A percentile compares a stretch with the other conserved stretches of the same genome.
These are phyloP conservation scores for Vireo griseus DNA, from an alignment of 2,797 vertebrate genomes.

Conservation along the genomic window DNA sequence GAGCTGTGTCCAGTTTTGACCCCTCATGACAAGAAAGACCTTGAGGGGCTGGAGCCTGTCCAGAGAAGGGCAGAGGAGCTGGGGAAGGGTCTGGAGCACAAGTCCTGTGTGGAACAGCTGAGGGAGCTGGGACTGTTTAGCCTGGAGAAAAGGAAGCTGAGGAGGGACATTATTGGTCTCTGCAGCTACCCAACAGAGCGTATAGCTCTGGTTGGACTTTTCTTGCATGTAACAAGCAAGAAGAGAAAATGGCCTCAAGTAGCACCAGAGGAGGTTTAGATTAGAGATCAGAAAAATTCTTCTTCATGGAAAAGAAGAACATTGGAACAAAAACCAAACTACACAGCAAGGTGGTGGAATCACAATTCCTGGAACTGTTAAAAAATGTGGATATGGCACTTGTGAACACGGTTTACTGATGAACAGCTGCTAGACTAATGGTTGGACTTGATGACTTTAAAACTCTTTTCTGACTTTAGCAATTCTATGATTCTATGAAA, in stretches of 20 bases:
- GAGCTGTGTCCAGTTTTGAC: neutral
- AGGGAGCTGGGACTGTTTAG: neutral
- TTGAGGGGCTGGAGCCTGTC: too few relatives aligned
- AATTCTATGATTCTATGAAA: neutral
- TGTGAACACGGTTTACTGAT: neutral
- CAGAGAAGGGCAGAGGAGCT: neutral
- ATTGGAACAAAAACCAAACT: neutral
- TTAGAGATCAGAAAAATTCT: neutral
- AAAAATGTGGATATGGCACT: neutral
- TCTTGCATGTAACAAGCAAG: accelerated
- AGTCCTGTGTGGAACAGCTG: neutral
- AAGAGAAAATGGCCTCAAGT: neutral
- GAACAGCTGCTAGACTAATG: neutral
- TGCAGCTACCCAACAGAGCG: accelerated
- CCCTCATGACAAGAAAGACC: too few relatives aligned
- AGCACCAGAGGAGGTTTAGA: neutral
- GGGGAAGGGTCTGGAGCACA: neutral
- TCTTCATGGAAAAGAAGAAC: neutral
- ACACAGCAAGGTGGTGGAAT: neutral
- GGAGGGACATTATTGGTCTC: too few relatives aligned
- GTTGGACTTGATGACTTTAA: neutral
- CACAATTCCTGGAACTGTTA: neutral
- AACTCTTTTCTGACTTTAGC: neutral
- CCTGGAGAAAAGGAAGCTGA: neutral
- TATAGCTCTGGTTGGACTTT: too few relatives aligned